Evolutionary conservation across 2,113 vertebrate species (phyloP), one percentile per base, ranked within the genome.

Genomic region (Ginglymostoma cirratum): DNA sequence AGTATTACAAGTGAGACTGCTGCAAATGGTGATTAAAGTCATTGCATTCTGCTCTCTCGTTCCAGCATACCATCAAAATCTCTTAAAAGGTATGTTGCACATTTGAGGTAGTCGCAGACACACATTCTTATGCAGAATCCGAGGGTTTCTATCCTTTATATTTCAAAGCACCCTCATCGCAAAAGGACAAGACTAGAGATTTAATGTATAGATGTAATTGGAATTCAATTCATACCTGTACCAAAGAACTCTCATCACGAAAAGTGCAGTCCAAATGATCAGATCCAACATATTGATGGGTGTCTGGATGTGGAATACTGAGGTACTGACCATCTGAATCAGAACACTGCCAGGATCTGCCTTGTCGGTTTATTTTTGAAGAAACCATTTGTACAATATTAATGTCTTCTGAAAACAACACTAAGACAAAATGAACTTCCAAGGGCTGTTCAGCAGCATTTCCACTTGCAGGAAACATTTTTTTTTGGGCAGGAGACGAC

Each of bases 21-120:
- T 48, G 94, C 69, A 95, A 72, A 95, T 72, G 69, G 94, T 95
- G 94, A 95, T 95, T 95, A 95, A 95, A 70, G 93, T 27, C 93
- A 95, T 45, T 95, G 45, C 69, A 95, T 95, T 95, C 67, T 67
- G 27, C 38, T 95, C 42, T 42, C 24, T 30, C 90, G 67, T 94
- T 70, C 93, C 42, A 95, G 66, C 93, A 70, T 72, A 48, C 42
- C 93, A 94, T 94, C 93, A 95, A 72, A 95, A 72, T 95, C 67
- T 72, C 69, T 94, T 87, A 48, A 95, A 24, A 95, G 69, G 42
- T 52, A 72, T 69, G 70, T 72, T 15, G 14, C 42, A 72, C 94
- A 76, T 95, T 48, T 34, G 93, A 76, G 19, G 5, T 15, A 48
- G 21, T 52, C 94, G 72, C 23, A 72, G 94, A 42, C 42, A 15